Evolutionary conservation across 2,797 vertebrate genomes (phyloP).

Genomic region (Cossypha heuglini): DNA sequence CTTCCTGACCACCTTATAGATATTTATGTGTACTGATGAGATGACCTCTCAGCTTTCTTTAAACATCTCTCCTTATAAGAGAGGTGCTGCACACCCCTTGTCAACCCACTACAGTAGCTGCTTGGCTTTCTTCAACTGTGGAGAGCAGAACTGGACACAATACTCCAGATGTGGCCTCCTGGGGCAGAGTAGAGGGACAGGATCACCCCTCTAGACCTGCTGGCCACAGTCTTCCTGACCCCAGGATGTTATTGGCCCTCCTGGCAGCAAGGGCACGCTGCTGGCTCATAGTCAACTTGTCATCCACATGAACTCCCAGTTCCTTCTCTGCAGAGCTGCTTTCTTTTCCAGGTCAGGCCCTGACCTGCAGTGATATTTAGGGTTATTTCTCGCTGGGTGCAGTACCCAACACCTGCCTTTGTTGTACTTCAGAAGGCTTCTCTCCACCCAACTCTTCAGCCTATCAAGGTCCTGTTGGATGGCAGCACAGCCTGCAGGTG

Average conservation of each 20-base stretch:
- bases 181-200: accelerated
- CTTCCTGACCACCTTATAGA: not conserved
- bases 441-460: not conserved
- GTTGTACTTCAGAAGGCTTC: not conserved
- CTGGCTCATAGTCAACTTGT: not conserved
- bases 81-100: not conserved
- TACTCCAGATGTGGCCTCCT: not conserved
- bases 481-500: not conserved
- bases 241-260: not conserved
- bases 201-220: not conserved
- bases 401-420: not conserved
- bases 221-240: not conserved
- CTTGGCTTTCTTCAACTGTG: not conserved
- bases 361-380: not conserved
- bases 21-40: not conserved
- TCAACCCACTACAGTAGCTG: accelerated
- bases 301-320: not conserved
- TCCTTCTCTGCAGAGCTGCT: accelerated
- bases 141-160: not conserved
- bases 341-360: not conserved
- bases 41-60: not conserved
- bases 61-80: not conserved
- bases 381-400: not conserved
- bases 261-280: not conserved
- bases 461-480: not conserved